Evolutionary conservation across 2,888 invertebrate species (phyloP), one percentile per base, ranked within the genome.

Genomic region (Hirtodrosophila cameraria): DNA sequence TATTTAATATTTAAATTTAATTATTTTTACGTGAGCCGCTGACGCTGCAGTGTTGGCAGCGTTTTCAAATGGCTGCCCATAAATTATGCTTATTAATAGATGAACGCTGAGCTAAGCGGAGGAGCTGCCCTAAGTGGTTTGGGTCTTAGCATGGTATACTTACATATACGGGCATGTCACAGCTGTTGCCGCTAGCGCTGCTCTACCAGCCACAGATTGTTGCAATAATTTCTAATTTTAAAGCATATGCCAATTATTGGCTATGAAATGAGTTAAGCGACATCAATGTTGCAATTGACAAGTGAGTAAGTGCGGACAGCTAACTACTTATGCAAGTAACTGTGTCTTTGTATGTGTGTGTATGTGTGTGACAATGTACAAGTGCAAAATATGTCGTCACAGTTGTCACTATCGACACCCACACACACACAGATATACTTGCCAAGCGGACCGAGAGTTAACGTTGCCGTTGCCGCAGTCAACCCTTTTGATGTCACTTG

Each of bases 401-500:
- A 87, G 86, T 88, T 88, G 86, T 86, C 86, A 83, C 87, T 80
- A 80, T 87, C 70, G 86, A 80, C 79, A 87, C 81, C 52, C 83
- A 49, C 72, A 38, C 58, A 39, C 58, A 20, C 23, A 31, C 39
- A 50, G 27, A 52, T 25, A 45, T 30, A 39, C 48, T 48, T 59
- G 45, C 58, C 31, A 41, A 20, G 42, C 39, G 54, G 41, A 33
- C 38, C 31, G 42, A 77, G 59, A 49, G 50, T 41, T 54, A 5
- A 38, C 30, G 15, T 23, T 35, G 69, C 31, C 54, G 45, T 50
- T 60, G 59, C 71, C 75, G 38, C 70, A 75, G 81, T 76, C 78
- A 81, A 80, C 88, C 88, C 76, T 83, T 88, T 88, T 88, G 88
- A 88, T 88, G 88, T 86, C 79, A 70, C 86, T 87, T 80, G 88